Conservation (phyloP, 2,888 invertebrate species). For the Quadriops clusia region DNA sequence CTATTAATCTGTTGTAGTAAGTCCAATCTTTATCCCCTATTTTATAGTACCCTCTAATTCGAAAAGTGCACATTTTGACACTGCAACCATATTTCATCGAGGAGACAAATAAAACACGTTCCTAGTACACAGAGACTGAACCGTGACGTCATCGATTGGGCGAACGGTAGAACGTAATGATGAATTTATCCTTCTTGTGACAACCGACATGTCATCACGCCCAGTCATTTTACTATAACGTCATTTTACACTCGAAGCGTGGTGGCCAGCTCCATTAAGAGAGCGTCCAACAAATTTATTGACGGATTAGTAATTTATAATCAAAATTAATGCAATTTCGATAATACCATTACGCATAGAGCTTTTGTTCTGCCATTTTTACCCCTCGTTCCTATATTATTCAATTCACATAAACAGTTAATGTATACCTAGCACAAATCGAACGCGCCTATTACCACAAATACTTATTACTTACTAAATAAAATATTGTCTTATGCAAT, state of each 20-base stretch:
- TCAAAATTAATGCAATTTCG: conserved; percentile 11
- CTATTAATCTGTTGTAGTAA: too few relatives aligned
- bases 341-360: too few relatives aligned
- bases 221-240: conserved; percentile 30
- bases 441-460: too few relatives aligned
- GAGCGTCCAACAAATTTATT: conserved; percentile 12
- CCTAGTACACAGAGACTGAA: conserved; percentile 12
- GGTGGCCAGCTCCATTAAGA: conserved; percentile 20
- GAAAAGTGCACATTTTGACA: conserved; percentile 10
- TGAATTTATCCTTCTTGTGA: conserved; percentile 15
- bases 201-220: conserved; percentile 28
- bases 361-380: too few relatives aligned
- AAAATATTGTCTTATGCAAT: too few relatives aligned
- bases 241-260: conserved; percentile 23
- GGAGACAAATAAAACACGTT: conserved; percentile 15
- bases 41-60: conserved; percentile 4
- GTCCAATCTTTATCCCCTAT: too few relatives aligned
- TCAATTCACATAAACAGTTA: too few relatives aligned
- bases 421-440: too few relatives aligned
- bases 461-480: too few relatives aligned
- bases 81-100: conserved; percentile 14
- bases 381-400: too few relatives aligned
- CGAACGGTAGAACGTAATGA: conserved; percentile 12
- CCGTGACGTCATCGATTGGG: conserved; percentile 19
- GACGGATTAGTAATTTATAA: conserved; percentile 11